Evolutionary conservation across 2,888 invertebrate genomes (phyloP).

Genomic region (Nudaria mundana): DNA sequence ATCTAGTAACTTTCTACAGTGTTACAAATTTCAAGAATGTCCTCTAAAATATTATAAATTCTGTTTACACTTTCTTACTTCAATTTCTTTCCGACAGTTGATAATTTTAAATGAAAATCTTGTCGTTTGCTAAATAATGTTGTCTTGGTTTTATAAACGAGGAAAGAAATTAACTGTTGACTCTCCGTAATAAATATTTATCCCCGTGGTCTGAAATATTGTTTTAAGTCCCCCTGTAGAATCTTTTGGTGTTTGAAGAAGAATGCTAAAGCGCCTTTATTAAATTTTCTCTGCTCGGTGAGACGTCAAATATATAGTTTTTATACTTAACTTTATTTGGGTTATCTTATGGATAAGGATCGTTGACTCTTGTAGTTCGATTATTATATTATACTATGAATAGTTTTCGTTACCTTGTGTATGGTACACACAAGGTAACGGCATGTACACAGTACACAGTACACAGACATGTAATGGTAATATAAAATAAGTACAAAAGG

Average conservation of each 20-base stretch:
- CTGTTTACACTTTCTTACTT: slow-evolving; percentile 14
- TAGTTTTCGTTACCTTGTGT: no score
- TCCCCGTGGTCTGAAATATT: slow-evolving; percentile 41
- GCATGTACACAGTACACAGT: no score
- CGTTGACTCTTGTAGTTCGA: neutral
- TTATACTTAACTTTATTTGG: slow-evolving; percentile 9
- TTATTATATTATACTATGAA: neutral
- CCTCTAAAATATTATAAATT: neutral
- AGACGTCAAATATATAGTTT: slow-evolving; percentile 13
- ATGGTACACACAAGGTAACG: no score
- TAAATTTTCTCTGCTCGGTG: slow-evolving; percentile 21
- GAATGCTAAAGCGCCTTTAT: slow-evolving; percentile 35
- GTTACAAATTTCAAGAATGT: no score
- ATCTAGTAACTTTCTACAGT: no score
- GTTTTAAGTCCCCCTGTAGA: slow-evolving; percentile 38
- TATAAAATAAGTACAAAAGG: no score
- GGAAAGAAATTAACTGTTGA: slow-evolving; percentile 44
- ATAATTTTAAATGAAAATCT: slow-evolving; percentile 27
- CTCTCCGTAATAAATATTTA: slow-evolving; percentile 51
- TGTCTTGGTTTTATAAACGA: slow-evolving; percentile 26
- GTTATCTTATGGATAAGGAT: neutral
- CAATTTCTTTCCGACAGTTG: slow-evolving; percentile 19
- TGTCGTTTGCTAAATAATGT: slow-evolving; percentile 28
- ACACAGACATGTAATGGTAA: no score
- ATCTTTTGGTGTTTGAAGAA: slow-evolving; percentile 41